phyloP scores from a whole-genome alignment of 2,888 invertebrate species.

The Nudaria mundana region DNA sequence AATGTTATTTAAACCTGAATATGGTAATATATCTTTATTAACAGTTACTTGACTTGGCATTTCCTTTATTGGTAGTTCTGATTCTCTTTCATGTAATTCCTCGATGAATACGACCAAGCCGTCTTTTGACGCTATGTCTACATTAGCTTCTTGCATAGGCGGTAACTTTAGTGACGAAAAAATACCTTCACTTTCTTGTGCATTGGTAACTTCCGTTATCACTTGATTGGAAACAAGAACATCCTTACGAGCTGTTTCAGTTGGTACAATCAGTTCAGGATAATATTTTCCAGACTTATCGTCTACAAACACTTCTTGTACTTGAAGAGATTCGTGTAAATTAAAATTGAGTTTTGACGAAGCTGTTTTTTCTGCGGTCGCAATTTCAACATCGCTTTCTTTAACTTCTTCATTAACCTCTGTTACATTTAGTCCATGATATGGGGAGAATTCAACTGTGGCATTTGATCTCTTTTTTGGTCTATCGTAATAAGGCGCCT shows the following conservation, averaged over 20 bases:
- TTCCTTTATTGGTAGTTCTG: constrained; percentile 62
- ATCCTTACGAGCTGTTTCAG: constrained; percentile 86
- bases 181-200: constrained; percentile 86
- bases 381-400: constrained; percentile 79
- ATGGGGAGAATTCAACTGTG: constrained; percentile 79
- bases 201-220: constrained; percentile 83
- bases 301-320: constrained; percentile 86
- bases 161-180: constrained; percentile 82
- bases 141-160: constrained; percentile 80
- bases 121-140: constrained; percentile 83
- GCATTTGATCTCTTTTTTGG: constrained; percentile 78
- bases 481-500: constrained; percentile 76
- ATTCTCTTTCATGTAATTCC: constrained; percentile 85
- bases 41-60: constrained; percentile 53
- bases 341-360: constrained; percentile 83
- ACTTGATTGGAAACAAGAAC: constrained; percentile 85
- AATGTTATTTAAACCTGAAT: constrained; percentile 81
- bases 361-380: constrained; percentile 65
- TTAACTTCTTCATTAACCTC: constrained; percentile 83
- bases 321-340: constrained; percentile 82
- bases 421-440: constrained; percentile 83
- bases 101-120: constrained; percentile 79
- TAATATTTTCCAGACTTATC: constrained; percentile 89
- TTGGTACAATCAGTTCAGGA: constrained; percentile 89
- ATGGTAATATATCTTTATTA: constrained; percentile 56